phyloP scores from a whole-genome alignment of 2,888 invertebrate genomes.

The Mellilla xanthometata region DNA sequence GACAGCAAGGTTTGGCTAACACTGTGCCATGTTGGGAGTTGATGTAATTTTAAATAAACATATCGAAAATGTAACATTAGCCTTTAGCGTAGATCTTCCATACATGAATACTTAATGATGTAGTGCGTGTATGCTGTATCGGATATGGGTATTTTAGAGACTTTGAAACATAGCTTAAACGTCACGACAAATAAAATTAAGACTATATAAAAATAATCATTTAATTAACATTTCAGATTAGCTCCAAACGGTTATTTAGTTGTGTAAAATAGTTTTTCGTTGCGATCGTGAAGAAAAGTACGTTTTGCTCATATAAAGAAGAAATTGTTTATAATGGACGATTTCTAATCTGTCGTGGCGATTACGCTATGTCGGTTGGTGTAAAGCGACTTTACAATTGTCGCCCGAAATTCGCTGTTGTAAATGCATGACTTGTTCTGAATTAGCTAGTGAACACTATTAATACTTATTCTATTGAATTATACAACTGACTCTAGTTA shows the following conservation, averaged over 20 bases:
- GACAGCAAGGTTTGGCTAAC: constrained; percentile 56
- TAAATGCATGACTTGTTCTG: constrained; percentile 54
- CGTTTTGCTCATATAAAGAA: too few species aligned
- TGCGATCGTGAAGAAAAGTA: too few species aligned
- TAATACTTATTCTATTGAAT: constrained; percentile 62
- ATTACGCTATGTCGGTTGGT: too few species aligned
- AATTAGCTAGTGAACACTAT: constrained; percentile 62
- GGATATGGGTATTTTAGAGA: background rate
- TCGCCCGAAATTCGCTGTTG: constrained; percentile 25
- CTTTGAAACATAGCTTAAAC: background rate
- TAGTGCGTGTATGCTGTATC: constrained; percentile 52
- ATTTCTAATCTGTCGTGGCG: too few species aligned
- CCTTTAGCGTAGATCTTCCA: constrained; percentile 81
- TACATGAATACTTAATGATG: constrained; percentile 54
- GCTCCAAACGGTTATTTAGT: too few species aligned
- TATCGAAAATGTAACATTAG: constrained; percentile 79
- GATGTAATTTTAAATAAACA: constrained; percentile 73
- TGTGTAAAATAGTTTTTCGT: too few species aligned
- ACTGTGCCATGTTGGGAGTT: constrained; percentile 73
- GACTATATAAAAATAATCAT: too few species aligned
- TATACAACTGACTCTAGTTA: constrained; percentile 79
- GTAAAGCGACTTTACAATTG: background rate
- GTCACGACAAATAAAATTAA: background rate
- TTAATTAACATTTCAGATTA: too few species aligned
- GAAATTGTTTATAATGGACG: too few species aligned